These are phyloP conservation scores for Zeus faber DNA, from an alignment of 2,113 vertebrate genomes.

Conservation along the genomic window DNA sequence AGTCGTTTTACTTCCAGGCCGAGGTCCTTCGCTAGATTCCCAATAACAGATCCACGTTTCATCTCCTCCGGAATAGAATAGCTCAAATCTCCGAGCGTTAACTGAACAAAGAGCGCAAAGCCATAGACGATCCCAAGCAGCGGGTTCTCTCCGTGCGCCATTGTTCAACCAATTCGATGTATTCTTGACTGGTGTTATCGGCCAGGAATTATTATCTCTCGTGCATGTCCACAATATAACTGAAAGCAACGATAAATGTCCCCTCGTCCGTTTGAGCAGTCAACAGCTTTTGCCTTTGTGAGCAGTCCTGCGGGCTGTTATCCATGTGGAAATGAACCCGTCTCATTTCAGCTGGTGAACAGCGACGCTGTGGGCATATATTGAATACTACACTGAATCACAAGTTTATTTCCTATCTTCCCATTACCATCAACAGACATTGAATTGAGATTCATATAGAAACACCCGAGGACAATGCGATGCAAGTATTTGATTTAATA, in stretches of 20 bases:
- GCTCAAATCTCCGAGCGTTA: conserved; percentile 52
- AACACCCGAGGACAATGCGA: neutral
- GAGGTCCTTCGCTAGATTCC: conserved; percentile 76
- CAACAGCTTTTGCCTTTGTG: neutral
- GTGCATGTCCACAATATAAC: no score
- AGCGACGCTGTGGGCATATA: conserved; percentile 49
- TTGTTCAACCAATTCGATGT: conserved; percentile 3
- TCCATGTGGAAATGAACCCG: conserved; percentile 24
- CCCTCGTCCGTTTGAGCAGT: neutral
- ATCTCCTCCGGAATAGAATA: conserved; percentile 70
- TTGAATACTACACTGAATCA: conserved; percentile 30
- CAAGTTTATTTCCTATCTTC: no score
- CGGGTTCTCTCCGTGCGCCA: neutral
- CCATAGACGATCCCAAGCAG: neutral
- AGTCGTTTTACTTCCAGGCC: conserved; percentile 47
- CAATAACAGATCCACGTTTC: conserved; percentile 73
- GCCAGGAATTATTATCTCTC: no score
- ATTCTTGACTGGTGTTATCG: no score
- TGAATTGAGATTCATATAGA: neutral
- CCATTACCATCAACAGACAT: neutral
- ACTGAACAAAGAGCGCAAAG: conserved; percentile 7
- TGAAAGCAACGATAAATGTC: no score
- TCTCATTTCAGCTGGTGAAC: conserved; percentile 24
- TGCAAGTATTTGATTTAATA: neutral
- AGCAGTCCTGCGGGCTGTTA: neutral